Evolutionary conservation across 2,113 vertebrate genomes (phyloP), one percentile per base, ranked within the genome.

Genomic region (Sporophila hypoxantha): DNA sequence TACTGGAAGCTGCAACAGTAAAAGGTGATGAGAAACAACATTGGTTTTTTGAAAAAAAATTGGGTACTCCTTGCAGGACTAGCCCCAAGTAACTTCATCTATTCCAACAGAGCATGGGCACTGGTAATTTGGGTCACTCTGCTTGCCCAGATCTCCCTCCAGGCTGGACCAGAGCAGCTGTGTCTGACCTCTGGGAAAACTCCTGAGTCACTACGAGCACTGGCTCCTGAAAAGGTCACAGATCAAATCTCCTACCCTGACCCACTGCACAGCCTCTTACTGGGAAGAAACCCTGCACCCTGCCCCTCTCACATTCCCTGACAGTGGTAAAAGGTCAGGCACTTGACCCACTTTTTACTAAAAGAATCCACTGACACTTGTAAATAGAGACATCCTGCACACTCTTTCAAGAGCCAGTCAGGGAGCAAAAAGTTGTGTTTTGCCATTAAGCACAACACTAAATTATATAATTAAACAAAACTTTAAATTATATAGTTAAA

Each of bases 31-130:
- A 76, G 41, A 80, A 79, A 70, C 6, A 34, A 3, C 9, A 1
- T 0, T 14, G 10, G 2, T 1, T 10, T 42, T 49, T 47, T 6
- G 6, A 13, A 56, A 42, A 59, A 32, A 27, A 59, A 25, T 1
- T 17, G 10, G 44, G 25, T 55, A 68, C 21, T 81, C 12, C 17
- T 55, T 41, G 41, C 12, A 87, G 61, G 21, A 55, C 60, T 53
- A 61, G 20, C 32, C 37, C 37, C 7, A 69, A 0, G 9, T 29
- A 64, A 68, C 16, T 61, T 69, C 16, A 36, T 32, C 32, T 64
- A 9, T 9, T 60, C 21, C n/a, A 60, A 61, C 3, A 76, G 19
- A 46, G 22, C 12, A 79, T 0, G 12, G 12, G 46, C n/a, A 49
- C 17, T 17, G n/a, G 37, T 10, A 64, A 57, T 46, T 36, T 65